Conservation (phyloP, 2,797 vertebrate genomes). For the Pangasius krempfi region DNA sequence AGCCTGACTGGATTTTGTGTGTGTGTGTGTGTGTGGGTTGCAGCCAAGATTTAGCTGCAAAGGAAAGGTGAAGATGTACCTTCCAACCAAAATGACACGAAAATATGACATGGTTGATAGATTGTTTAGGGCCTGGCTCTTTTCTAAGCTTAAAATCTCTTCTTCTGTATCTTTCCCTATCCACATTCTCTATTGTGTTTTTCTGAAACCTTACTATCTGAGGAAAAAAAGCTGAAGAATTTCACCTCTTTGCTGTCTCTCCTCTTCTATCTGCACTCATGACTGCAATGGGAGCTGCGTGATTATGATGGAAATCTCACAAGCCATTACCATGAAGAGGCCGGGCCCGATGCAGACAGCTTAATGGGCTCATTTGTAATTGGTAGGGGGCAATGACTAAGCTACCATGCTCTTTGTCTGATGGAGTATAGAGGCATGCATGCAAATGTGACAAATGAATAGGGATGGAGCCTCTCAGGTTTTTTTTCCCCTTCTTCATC, state of each 20-base stretch:
- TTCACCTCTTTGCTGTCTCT: conserved; percentile 98
- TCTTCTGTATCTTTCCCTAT: not conserved
- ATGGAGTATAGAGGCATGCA: conserved; percentile 64
- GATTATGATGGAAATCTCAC: conserved; percentile 99
- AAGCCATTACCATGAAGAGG: conserved; percentile 99
- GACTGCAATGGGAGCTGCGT: conserved; percentile 97
- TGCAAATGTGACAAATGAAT: conserved; percentile 65
- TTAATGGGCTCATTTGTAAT: conserved; percentile 99
- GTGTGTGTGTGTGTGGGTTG: not conserved
- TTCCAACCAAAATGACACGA: not conserved
- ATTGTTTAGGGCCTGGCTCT: not conserved
- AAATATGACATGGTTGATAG: conserved; percentile 8
- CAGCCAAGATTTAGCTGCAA: not conserved
- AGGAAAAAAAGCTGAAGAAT: conserved; percentile 82
- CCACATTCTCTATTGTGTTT: not conserved
- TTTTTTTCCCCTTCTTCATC: conserved; percentile 52
- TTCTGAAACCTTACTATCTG: conserved; percentile 19
- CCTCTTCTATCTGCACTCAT: conserved; percentile 99
- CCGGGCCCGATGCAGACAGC: conserved; percentile 97
- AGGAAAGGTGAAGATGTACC: conserved; percentile 1
- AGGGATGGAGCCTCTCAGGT: conserved; percentile 61
- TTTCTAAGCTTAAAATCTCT: conserved; percentile 17
- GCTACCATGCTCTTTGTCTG: conserved; percentile 68
- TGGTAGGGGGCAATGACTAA: conserved; percentile 96
- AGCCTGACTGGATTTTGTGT: not conserved